Base-by-base conservation (phyloP, 2,888 invertebrate species). In the Platycheirus albimanus region DNA sequence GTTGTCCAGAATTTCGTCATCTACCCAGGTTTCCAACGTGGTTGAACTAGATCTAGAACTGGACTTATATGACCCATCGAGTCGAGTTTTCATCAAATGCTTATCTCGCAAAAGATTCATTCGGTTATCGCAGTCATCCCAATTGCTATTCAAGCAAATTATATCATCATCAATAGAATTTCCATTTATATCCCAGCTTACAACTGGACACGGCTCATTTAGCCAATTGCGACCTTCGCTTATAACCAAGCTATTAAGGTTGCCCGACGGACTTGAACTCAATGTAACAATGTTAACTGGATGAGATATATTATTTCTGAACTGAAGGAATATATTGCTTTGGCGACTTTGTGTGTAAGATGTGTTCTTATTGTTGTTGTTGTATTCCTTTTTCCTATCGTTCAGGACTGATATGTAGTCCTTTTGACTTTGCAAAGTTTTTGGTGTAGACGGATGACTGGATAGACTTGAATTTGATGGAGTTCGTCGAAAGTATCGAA, bases 11-110 rank as follows among this genome's bases (percentile, higher is more conserved):
- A 83, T 67, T 75, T 90, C 88, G 63, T 91, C 91, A 77, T 91
- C 91, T 67, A 91, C 78, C 91, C 90, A 91, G 1, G 91, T 91
- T 75, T 90, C 90, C 28, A 90, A 74, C 2, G 91, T 91, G 51
- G 89, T 90, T 38, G 90, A 88, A 85, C 91, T 90, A 28, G 90
- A 90, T 77, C 87, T 88, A 51, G 88, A 87, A 61, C 90, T 90
- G 20, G 90, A 89, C 76, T 87, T 87, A 28, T 87, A 87, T 0
- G 88, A 89, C 0, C 86, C 86, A 49, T 86, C 86, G 10, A 87
- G 86, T 5, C 75, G 72, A 1, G 51, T 19, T 45, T 81, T 84
- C 6, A 83, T 83, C 33, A 86, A 38, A 17, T 85, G 81, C 30
- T 86, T 87, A 54, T 87, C 86, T 7, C 85, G 85, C 24, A 85